Percentiles rank a stretch among this genome's conserved stretches.
These are phyloP conservation scores for Cryptoleucopteryx plumbea DNA, from an alignment of 2,113 vertebrate species.

Conservation along the genomic window DNA sequence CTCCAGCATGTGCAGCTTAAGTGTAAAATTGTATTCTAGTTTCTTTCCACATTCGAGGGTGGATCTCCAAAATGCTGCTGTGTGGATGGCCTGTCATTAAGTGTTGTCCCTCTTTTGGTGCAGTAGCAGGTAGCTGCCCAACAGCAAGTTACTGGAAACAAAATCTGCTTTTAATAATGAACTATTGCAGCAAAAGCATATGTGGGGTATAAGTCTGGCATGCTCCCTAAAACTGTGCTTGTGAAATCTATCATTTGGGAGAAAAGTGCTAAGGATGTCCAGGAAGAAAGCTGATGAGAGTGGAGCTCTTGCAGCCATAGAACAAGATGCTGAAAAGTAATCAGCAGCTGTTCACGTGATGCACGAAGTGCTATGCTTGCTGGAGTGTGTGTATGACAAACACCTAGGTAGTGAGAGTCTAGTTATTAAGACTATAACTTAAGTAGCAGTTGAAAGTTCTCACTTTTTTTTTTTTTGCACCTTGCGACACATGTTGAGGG, in stretches of 20 bases:
- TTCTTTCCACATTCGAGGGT: not conserved
- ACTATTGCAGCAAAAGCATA: not conserved
- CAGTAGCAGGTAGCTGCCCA: not conserved
- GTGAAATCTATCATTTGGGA: not conserved
- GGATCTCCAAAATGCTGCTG: not conserved
- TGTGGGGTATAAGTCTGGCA: not conserved
- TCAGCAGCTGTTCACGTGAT: not conserved
- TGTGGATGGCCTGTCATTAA: not conserved
- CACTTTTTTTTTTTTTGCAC: no score
- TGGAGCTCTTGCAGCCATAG: not conserved
- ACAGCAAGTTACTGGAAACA: not conserved
- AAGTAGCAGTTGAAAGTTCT: no score
- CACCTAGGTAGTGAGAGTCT: not conserved
- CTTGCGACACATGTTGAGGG: fast-evolving
- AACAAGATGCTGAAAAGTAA: not conserved
- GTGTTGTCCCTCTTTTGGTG: not conserved
- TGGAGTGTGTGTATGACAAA: not conserved
- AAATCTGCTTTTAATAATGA: not conserved
- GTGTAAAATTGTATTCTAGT: not conserved
- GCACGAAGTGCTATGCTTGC: not conserved
- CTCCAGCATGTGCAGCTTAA: not conserved
- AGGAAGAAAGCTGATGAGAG: not conserved
- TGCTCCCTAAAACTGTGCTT: not conserved
- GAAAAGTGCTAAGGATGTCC: not conserved
- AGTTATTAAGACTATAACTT: not conserved